These are phyloP conservation scores for Allygus modestus DNA, from an alignment of 2,888 invertebrate species.

Conservation along the genomic window DNA sequence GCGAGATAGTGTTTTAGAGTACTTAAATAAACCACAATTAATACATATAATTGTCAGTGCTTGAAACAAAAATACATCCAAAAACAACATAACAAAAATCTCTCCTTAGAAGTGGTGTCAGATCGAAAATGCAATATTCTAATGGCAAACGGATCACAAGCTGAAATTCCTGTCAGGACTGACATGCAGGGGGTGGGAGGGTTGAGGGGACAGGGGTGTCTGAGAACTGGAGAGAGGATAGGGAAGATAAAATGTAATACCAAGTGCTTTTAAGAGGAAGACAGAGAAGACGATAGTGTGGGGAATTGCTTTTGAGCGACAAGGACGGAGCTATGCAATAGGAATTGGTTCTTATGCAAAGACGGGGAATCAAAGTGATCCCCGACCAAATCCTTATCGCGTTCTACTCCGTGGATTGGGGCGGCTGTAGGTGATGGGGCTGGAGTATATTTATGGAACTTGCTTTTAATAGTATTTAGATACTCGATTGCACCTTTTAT, in stretches of 20 bases:
- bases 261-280: constrained; percentile 62
- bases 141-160: constrained; percentile 55
- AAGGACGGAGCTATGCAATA: constrained; percentile 63
- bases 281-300: constrained; percentile 58
- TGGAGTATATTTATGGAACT: no score
- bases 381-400: constrained; percentile 64
- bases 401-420: constrained; percentile 37
- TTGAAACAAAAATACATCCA: no score
- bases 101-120: neutral
- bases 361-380: constrained; percentile 65
- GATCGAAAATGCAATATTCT: constrained; percentile 56
- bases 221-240: constrained; percentile 55
- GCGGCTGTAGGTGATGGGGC: no score
- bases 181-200: constrained; percentile 10
- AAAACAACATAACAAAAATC: no score
- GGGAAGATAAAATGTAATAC: constrained; percentile 65
- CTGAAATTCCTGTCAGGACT: constrained; percentile 48
- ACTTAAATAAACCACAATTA: no score
- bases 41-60: no score
- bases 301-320: constrained; percentile 59
- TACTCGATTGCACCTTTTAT: no score
- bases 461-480: no score
- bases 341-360: constrained; percentile 66
- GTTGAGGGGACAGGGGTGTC: constrained; percentile 36
- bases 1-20: no score